Evolutionary conservation across 2,888 invertebrate species (phyloP).

Genomic region (Xiphydria camelus): DNA sequence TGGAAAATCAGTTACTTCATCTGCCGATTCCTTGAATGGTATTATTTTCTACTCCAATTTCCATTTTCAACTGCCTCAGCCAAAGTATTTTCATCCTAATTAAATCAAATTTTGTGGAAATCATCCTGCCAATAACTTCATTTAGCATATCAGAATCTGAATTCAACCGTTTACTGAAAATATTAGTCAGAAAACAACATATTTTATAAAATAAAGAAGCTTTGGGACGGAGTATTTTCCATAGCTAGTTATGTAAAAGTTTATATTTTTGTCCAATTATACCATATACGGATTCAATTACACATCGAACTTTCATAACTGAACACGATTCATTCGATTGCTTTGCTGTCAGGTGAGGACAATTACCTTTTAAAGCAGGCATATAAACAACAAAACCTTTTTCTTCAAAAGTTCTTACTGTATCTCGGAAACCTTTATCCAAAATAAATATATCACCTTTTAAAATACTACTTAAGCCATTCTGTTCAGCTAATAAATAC

Average conservation of each 20-base stretch:
- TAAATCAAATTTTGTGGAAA: neutral
- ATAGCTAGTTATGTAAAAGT: constrained; percentile 21
- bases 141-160: constrained; percentile 3
- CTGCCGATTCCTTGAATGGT: constrained; percentile 7
- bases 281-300: constrained; percentile 29
- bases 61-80: constrained; percentile 3
- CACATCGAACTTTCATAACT: constrained; percentile 25
- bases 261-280: constrained; percentile 24
- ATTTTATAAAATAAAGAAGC: constrained; percentile 15
- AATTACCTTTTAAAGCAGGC: constrained; percentile 30
- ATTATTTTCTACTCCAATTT: neutral
- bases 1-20: too few relatives aligned
- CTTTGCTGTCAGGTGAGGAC: constrained; percentile 19
- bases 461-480: constrained; percentile 13
- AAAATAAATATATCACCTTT: constrained; percentile 28
- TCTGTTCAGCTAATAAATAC: neutral
- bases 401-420: constrained; percentile 8
- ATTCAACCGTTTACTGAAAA: constrained; percentile 20
- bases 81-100: constrained; percentile 9
- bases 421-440: constrained; percentile 22
- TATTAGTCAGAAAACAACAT: constrained; percentile 21
- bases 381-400: constrained; percentile 24
- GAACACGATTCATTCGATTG: constrained; percentile 25
- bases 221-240: constrained; percentile 19
- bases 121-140: constrained; percentile 6